Conservation (phyloP, 1,140 invertebrate genomes). For the Plodia interpunctella region DNA sequence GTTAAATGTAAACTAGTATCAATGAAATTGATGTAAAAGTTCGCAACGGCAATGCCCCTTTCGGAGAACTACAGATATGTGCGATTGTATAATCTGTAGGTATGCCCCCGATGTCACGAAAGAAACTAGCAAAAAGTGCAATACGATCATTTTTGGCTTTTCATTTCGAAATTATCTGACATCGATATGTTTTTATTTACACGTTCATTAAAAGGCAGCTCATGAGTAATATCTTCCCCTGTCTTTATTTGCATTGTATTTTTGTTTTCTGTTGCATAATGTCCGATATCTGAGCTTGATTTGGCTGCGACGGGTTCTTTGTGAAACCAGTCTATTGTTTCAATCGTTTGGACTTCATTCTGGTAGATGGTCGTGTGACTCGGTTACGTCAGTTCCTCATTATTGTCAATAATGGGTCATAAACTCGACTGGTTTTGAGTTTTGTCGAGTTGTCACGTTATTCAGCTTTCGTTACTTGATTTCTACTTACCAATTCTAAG, state of each 20-base stretch:
- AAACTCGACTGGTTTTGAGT: slow-evolving; percentile 21
- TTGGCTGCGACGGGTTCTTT: slow-evolving; percentile 19
- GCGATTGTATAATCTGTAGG: no score
- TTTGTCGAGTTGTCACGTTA: slow-evolving; percentile 8
- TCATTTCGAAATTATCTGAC: no score
- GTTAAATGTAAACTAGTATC: no score
- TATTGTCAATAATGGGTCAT: slow-evolving; percentile 27
- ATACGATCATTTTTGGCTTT: no score
- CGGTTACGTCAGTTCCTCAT: slow-evolving; percentile 28
- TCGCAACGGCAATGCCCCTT: no score
- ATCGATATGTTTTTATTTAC: no score
- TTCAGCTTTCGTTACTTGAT: slow-evolving; percentile 10
- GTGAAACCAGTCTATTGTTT: slow-evolving; percentile 30
- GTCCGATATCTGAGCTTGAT: slow-evolving; percentile 21
- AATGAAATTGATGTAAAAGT: no score
- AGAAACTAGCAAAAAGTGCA: no score
- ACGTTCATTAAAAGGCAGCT: background rate
- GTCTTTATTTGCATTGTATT: slow-evolving; percentile 11
- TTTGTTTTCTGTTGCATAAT: slow-evolving; percentile 17
- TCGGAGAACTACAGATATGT: no score
- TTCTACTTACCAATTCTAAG: background rate
- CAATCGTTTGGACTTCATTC: slow-evolving; percentile 16
- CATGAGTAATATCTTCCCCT: background rate
- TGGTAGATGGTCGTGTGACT: slow-evolving; percentile 12
- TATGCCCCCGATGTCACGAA: no score